Conservation (phyloP, 2,888 invertebrate species). For the Andricus quercusramuli region DNA sequence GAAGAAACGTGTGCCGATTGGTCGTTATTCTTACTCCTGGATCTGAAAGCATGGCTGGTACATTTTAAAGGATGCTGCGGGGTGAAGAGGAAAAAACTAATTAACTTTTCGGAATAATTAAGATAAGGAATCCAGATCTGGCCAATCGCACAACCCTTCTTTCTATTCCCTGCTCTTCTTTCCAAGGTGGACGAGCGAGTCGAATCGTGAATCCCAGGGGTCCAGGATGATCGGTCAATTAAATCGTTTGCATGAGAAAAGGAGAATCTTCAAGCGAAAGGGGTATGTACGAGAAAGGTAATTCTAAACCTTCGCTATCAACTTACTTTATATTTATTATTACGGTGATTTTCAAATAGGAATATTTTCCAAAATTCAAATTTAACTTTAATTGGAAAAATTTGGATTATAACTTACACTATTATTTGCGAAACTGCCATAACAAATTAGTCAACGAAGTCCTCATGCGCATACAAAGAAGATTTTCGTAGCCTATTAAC, state of each 20-base stretch:
- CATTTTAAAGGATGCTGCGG: constrained; percentile 68
- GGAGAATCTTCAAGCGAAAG: constrained; percentile 35
- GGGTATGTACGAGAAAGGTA: background rate
- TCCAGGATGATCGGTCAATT: constrained; percentile 66
- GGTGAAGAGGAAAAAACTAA: constrained; percentile 72
- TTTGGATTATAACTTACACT: no score
- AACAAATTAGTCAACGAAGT: no score
- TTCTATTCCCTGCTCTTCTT: constrained; percentile 52
- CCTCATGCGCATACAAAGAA: no score
- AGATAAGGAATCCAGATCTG: constrained; percentile 73
- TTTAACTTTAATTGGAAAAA: no score
- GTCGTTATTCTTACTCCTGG: background rate
- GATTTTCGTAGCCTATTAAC: no score
- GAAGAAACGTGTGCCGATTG: background rate
- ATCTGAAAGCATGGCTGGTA: constrained; percentile 47
- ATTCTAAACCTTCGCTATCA: background rate
- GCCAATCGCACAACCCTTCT: constrained; percentile 67
- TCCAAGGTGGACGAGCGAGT: constrained; percentile 47
- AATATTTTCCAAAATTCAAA: background rate
- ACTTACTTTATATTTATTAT: background rate
- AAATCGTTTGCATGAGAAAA: constrained; percentile 63
- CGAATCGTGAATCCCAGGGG: constrained; percentile 50
- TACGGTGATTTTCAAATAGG: background rate
- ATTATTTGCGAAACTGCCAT: no score
- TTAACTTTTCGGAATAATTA: constrained; percentile 77